phyloP scores from a whole-genome alignment of 2,113 vertebrate genomes.

The Tapirus terrestris region DNA sequence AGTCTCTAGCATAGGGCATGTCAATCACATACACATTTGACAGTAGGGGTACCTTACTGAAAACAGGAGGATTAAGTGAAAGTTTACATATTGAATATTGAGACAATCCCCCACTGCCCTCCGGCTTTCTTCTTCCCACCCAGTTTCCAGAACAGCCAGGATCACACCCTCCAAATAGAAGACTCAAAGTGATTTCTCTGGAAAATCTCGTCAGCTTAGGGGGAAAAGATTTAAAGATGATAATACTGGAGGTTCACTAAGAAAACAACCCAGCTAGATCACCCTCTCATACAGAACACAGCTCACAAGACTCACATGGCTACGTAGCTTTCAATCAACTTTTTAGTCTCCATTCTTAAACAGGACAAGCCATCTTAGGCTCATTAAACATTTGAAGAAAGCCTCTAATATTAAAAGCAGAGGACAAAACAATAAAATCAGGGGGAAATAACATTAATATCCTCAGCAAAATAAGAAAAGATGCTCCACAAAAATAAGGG shows the following conservation, averaged over 20 bases:
- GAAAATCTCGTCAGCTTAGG: background rate
- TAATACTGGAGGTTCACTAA: background rate
- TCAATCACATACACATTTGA: background rate
- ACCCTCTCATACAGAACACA: background rate
- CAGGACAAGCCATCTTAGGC: background rate
- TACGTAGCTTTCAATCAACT: background rate
- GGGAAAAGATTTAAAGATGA: background rate
- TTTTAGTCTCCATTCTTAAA: background rate
- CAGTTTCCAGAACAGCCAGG: background rate
- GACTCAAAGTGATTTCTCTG: background rate
- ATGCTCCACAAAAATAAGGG: background rate
- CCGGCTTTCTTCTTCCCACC: background rate
- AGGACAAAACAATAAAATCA: background rate
- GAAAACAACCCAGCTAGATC: background rate
- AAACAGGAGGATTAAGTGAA: background rate
- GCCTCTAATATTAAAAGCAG: background rate
- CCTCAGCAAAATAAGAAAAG: background rate
- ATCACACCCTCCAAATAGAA: background rate
- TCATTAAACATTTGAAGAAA: background rate
- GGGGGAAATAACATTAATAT: background rate
- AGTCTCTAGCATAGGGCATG: background rate
- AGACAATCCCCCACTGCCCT: background rate
- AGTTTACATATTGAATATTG: background rate
- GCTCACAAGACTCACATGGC: background rate
- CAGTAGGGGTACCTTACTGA: background rate